phyloP scores from a whole-genome alignment of 2,797 vertebrate species.

The Sorex maritimensis region DNA sequence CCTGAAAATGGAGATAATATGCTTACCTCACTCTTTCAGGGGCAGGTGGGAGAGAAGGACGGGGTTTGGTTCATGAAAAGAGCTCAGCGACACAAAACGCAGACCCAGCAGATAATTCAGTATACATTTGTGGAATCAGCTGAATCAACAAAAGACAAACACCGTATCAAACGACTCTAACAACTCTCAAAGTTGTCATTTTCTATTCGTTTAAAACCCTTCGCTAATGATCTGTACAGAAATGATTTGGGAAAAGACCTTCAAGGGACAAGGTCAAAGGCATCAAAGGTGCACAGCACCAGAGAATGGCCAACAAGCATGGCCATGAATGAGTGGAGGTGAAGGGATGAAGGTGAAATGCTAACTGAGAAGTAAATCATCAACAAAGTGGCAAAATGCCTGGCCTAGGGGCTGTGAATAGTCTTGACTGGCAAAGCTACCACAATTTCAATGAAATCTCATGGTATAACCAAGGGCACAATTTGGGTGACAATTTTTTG shows the following conservation, averaged over 20 bases:
- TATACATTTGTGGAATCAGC: slow-evolving; percentile 49
- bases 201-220: slow-evolving; percentile 27
- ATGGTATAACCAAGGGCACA: slow-evolving; percentile 8
- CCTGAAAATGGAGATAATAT: slow-evolving; percentile 8
- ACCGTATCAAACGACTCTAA: slow-evolving; percentile 11
- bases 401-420: not conserved
- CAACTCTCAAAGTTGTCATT: not conserved
- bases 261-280: slow-evolving; percentile 6
- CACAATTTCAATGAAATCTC: not conserved
- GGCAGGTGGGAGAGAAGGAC: too few relatives aligned
- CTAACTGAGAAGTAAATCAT: not conserved
- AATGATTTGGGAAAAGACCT: slow-evolving; percentile 20
- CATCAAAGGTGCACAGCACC: not conserved
- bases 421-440: not conserved
- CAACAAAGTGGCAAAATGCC: too few relatives aligned
- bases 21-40: slow-evolving; percentile 8
- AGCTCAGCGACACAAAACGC: slow-evolving; percentile 8
- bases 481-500: slow-evolving; percentile 6
- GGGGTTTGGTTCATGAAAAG: not conserved
- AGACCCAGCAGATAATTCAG: slow-evolving; percentile 30
- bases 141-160: slow-evolving; percentile 59
- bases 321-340: not conserved
- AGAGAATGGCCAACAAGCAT: not conserved
- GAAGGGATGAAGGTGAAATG: not conserved
- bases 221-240: slow-evolving; percentile 10